phyloP scores from a whole-genome alignment of 2,797 vertebrate genomes.

The Chaetophractus vellerosus region DNA sequence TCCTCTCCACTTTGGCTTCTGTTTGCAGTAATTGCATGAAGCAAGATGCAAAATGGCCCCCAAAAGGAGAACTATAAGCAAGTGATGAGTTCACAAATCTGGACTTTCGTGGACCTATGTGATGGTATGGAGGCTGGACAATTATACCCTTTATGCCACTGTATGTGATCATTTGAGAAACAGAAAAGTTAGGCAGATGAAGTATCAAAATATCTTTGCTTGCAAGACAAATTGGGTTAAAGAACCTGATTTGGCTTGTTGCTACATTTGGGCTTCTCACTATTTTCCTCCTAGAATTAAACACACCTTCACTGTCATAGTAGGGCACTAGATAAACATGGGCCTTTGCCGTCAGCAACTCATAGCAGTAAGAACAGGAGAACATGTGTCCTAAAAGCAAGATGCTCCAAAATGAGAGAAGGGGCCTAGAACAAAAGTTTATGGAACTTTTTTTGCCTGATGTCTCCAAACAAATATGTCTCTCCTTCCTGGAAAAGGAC shows the following conservation, averaged over 20 bases:
- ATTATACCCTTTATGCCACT: neutral
- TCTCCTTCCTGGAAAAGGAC: neutral
- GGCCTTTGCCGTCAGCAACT: neutral
- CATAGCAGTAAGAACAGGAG: neutral
- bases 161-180: neutral
- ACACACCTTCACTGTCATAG: neutral
- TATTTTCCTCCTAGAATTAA: slow-evolving; percentile 59
- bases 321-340: neutral
- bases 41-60: neutral
- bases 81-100: neutral
- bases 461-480: neutral
- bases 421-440: neutral
- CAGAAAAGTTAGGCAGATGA: neutral
- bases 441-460: neutral
- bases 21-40: neutral
- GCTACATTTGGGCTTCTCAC: neutral
- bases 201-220: neutral
- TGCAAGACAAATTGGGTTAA: neutral
- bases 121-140: neutral
- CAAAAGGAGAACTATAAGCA: neutral
- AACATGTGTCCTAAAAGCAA: neutral
- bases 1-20: neutral
- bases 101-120: neutral
- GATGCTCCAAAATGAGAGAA: neutral
- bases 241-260: neutral